phyloP scores from a whole-genome alignment of 1,140 invertebrate species.

The Metopolophium dirhodum region DNA sequence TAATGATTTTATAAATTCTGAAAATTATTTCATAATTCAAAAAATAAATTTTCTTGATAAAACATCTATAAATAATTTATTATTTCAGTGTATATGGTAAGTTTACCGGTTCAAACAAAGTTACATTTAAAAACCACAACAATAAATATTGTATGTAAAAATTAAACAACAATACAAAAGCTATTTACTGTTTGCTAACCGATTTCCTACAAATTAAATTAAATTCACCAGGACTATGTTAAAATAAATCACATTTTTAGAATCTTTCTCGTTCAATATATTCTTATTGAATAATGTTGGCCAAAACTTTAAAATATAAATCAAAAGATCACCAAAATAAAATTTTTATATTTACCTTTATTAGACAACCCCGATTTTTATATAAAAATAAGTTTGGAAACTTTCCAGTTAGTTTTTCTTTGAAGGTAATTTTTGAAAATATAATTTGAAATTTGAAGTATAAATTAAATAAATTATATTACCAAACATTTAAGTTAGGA shows the following conservation, averaged over 20 bases:
- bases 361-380: neutral
- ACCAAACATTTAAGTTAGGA: neutral
- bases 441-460: slow-evolving; percentile 25
- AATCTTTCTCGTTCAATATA: neutral
- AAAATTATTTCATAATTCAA: neutral
- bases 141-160: neutral
- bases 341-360: neutral
- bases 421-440: neutral
- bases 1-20: neutral
- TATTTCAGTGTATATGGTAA: neutral
- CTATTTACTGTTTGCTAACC: neutral
- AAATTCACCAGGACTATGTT: neutral
- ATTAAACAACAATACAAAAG: neutral
- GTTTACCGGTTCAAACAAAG: neutral
- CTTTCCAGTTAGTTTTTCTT: neutral
- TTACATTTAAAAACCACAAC: neutral
- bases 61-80: neutral
- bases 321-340: neutral
- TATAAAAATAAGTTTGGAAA: neutral
- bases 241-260: neutral
- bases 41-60: neutral
- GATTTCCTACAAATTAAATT: neutral
- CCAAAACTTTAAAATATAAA: slow-evolving; percentile 8
- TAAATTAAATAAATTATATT: slow-evolving; percentile 18
- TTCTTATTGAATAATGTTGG: neutral